These are phyloP conservation scores for Catocala nupta DNA, from an alignment of 2,888 invertebrate genomes.

Conservation along the genomic window DNA sequence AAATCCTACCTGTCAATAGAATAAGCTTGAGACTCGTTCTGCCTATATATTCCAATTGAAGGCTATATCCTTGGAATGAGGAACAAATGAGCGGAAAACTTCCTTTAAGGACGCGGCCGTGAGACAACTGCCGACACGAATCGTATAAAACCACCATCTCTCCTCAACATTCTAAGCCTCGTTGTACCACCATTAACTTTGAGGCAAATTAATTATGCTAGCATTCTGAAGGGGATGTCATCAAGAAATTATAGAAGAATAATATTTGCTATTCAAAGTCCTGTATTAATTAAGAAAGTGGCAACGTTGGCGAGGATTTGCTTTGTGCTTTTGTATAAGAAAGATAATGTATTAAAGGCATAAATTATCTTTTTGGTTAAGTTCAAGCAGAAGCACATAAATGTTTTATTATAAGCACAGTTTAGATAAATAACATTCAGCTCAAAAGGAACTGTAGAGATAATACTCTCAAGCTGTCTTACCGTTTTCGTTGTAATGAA, in stretches of 20 bases:
- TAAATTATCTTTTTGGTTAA: no score
- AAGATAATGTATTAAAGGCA: no score
- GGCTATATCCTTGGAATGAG: constrained; percentile 13
- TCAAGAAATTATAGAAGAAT: constrained; percentile 18
- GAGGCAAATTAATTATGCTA: constrained; percentile 31
- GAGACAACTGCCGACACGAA: constrained; percentile 7
- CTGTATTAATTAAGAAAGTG: constrained; percentile 7
- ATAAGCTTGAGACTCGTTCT: constrained; percentile 7
- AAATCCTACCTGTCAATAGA: constrained; percentile 13
- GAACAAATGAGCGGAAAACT: constrained; percentile 11
- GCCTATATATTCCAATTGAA: constrained; percentile 15
- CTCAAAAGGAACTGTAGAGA: no score
- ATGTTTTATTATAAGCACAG: no score
- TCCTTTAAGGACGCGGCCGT: background rate
- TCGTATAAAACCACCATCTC: constrained; percentile 8
- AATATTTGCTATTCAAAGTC: constrained; percentile 6
- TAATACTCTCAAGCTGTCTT: no score
- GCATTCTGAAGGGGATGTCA: constrained; percentile 19
- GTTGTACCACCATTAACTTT: constrained; percentile 19
- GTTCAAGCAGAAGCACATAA: no score
- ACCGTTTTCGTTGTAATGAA: no score
- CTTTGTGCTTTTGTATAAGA: no score
- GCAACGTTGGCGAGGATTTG: background rate
- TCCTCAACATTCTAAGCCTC: constrained; percentile 17
- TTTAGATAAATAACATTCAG: no score